Conservation (phyloP, 2,113 vertebrate genomes). For the Rafetus swinhoei region DNA sequence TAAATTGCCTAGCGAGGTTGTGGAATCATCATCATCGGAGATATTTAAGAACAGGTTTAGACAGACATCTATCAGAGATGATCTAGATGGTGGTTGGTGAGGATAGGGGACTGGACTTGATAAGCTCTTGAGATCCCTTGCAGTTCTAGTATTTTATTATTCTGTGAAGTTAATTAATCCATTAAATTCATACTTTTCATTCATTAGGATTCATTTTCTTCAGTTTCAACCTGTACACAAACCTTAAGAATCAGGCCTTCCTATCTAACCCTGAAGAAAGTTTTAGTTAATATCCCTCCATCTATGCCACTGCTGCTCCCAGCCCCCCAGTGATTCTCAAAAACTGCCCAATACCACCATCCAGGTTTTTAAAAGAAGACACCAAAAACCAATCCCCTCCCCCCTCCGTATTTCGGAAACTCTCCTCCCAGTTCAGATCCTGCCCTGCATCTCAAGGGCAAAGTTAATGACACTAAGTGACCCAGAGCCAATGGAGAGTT, state of each 20-base stretch:
- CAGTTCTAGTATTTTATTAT: no score
- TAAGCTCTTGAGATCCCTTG: no score
- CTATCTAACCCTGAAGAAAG: background rate
- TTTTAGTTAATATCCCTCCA: background rate
- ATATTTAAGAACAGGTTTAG: no score
- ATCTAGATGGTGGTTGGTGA: no score
- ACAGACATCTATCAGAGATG: no score
- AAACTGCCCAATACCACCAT: background rate
- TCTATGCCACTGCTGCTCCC: background rate
- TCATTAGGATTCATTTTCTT: background rate
- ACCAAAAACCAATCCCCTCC: background rate
- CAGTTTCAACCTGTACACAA: background rate
- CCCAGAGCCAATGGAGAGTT: background rate
- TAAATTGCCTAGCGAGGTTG: no score
- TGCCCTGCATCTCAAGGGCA: background rate
- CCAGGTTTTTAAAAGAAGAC: background rate
- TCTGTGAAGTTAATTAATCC: background rate
- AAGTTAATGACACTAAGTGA: background rate
- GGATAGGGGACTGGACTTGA: no score
- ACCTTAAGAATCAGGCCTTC: background rate
- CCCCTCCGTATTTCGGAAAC: background rate
- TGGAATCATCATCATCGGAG: no score
- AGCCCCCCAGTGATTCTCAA: background rate
- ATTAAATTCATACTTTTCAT: background rate
- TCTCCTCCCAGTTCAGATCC: background rate